These are phyloP conservation scores for Alsophila aescularia DNA, from an alignment of 2,888 invertebrate species.

Conservation along the genomic window DNA sequence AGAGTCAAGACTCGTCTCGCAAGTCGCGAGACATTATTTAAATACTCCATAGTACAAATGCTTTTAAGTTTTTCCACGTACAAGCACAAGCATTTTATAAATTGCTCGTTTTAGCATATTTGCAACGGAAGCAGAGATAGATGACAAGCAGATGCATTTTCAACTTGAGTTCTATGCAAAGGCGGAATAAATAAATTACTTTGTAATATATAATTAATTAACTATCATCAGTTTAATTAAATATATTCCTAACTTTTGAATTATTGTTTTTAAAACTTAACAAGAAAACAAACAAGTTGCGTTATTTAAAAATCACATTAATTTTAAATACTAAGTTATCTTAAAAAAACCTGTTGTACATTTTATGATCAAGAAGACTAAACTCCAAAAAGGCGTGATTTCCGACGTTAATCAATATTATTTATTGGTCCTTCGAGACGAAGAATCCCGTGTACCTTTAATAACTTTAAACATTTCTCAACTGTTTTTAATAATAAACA, in stretches of 20 bases:
- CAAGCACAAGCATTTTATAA: constrained; percentile 21
- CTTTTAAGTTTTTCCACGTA: constrained; percentile 13
- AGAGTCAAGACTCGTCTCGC: constrained; percentile 7
- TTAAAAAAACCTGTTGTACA: background rate
- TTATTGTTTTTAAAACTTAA: background rate
- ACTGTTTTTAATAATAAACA: constrained; percentile 42
- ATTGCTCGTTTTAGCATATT: constrained; percentile 17
- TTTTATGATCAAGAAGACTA: constrained; percentile 14
- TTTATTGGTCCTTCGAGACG: constrained; percentile 32
- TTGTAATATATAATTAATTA: background rate
- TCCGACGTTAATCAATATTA: constrained; percentile 34
- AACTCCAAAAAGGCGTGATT: constrained; percentile 33
- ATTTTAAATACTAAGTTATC: no score
- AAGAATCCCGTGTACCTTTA: constrained; percentile 45
- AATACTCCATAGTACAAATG: constrained; percentile 36
- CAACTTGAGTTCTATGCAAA: background rate
- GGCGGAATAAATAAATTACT: background rate
- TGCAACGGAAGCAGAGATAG: constrained; percentile 9
- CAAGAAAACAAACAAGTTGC: constrained; percentile 4
- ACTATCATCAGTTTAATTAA: background rate
- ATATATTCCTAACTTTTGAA: background rate
- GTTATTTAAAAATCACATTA: background rate
- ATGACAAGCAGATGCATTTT: constrained; percentile 2
- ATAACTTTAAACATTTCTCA: constrained; percentile 48
- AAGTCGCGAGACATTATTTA: constrained; percentile 36